Percentiles rank a stretch among this genome's conserved stretches.
Evolutionary conservation across 1,140 invertebrate species (phyloP).

Genomic region (Anastatus disparis): DNA sequence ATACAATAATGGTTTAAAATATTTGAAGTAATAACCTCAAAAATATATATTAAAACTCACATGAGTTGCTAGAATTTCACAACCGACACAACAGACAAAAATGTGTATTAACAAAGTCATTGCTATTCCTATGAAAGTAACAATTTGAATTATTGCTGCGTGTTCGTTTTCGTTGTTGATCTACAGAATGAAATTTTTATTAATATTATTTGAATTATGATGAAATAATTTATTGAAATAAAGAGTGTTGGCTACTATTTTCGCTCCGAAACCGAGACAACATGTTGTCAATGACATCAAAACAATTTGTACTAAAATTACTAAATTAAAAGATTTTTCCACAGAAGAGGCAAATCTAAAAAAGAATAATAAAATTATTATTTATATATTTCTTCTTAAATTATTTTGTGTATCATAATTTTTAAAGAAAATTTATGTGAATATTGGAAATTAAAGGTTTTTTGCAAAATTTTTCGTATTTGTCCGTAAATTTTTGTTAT

Average conservation of each 20-base stretch:
- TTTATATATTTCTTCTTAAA: too few relatives aligned
- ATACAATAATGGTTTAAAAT: conserved; percentile 9
- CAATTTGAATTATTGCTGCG: neutral
- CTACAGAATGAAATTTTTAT: too few relatives aligned
- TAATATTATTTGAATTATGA: too few relatives aligned
- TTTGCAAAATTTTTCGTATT: too few relatives aligned
- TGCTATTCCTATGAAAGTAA: neutral
- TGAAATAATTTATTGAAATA: too few relatives aligned
- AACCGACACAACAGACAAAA: conserved; percentile 12
- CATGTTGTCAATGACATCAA: neutral
- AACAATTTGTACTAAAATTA: conserved; percentile 7
- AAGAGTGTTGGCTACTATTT: too few relatives aligned
- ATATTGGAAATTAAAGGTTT: too few relatives aligned
- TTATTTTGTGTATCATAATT: too few relatives aligned
- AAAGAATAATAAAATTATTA: too few relatives aligned
- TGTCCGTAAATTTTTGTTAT: too few relatives aligned
- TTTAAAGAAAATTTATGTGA: too few relatives aligned
- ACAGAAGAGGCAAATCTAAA: neutral
- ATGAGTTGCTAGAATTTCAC: neutral
- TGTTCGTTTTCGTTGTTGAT: too few relatives aligned
- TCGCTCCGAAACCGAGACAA: conserved; percentile 4
- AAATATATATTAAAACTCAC: neutral
- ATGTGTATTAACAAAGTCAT: conserved; percentile 13
- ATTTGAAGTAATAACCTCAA: conserved; percentile 2
- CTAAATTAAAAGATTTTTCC: conserved; percentile 15